Evolutionary conservation across 2,888 invertebrate genomes (phyloP), one percentile per base, ranked within the genome.

Genomic region (Lingula anatina): DNA sequence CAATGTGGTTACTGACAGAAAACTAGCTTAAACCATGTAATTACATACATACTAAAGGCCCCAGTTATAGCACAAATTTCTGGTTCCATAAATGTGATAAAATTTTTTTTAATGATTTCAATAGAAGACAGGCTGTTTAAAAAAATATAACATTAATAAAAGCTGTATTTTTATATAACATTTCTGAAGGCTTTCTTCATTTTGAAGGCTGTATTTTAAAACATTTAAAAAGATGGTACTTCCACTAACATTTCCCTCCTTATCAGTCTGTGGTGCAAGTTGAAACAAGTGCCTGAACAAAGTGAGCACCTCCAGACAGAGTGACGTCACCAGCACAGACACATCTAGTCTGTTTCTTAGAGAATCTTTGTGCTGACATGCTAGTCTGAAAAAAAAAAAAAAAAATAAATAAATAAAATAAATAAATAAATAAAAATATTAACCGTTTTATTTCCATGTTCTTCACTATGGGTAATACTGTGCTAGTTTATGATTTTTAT

Each of bases 271-370:
- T 5, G 64, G 66, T 20, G 59, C 47, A 36, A 66, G 54, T 39
- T 68, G 63, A 36, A 68, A 62, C 47, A 71, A 58, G 47, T 66
- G 66, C 25, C 39, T 24, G 40, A 60, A 67, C 7, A 66, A 65
- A 24, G 55, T 54, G 18, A 40, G 41, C 36, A 71, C 61, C 47
- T 70, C 68, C 5, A 46, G 42, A 57, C 64, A 61, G 37, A 72
- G 58, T 51, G 60, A 61, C 3, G 44, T 46, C 20, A 72, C 49
- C 61, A 72, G 65, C 12, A 44, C 50, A 25, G 55, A 64, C 5
- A 69, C 54, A 39, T 70, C 63, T 21, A 72, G 47, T 7, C 56
- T 50, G 27, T 60, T 54, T 25, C 54, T 54, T 38, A 70, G 46
- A 31, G 55, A 44, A 15, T 47, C 47, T 50, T 65, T 64, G 52